Conservation (phyloP, 2,113 vertebrate species). For the Heliornis fulica region DNA sequence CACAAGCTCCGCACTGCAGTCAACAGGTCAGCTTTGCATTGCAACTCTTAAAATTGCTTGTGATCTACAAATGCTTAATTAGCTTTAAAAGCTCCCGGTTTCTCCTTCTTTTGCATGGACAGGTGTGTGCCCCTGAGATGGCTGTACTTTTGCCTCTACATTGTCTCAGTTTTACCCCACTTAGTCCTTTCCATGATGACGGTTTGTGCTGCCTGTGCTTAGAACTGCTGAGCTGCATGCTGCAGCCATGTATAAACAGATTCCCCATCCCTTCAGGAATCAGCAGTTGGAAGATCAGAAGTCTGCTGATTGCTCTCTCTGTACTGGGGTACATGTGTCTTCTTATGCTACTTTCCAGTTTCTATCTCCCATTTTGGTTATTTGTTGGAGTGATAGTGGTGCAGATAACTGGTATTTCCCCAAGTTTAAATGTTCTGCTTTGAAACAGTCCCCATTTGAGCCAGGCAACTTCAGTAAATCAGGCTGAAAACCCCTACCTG, state of each 20-base stretch:
- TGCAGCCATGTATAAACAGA: neutral
- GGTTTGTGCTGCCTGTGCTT: neutral
- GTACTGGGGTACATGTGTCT: neutral
- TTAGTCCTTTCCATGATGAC: neutral
- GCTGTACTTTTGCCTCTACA: neutral
- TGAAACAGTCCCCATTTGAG: neutral
- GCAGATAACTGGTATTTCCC: neutral
- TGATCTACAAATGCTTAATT: neutral
- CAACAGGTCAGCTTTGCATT: neutral
- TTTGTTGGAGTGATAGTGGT: neutral
- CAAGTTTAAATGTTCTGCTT: neutral
- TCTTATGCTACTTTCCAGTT: neutral
- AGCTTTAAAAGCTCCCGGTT: neutral
- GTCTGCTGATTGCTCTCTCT: rapidly evolving
- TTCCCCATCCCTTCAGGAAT: neutral
- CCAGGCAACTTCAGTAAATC: neutral
- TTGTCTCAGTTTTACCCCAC: neutral
- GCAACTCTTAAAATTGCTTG: neutral
- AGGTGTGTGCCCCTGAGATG: rapidly evolving
- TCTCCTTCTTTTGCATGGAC: neutral
- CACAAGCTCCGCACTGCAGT: neutral
- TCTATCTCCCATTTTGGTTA: neutral
- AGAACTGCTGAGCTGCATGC: neutral
- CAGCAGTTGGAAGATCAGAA: neutral
- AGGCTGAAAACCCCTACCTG: neutral